phyloP scores from a whole-genome alignment of 2,113 vertebrate genomes.

The Onychostoma macrolepis region DNA sequence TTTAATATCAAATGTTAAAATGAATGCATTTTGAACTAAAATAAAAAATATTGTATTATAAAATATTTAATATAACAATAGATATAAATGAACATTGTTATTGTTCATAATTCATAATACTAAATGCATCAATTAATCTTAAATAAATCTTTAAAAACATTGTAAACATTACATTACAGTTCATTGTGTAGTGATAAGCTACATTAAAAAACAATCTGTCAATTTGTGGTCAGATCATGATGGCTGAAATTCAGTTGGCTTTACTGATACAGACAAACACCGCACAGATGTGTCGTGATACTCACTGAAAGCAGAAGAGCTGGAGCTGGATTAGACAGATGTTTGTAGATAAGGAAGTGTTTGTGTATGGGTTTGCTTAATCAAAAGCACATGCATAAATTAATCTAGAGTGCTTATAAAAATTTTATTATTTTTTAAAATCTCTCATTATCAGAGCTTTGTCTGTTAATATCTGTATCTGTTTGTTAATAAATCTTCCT shows the following conservation, averaged over 20 bases:
- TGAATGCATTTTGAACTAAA: not conserved
- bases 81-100: not conserved
- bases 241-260: not conserved
- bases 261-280: not conserved
- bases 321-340: not conserved
- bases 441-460: not conserved
- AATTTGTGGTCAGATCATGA: not conserved
- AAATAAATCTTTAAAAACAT: not conserved
- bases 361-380: not conserved
- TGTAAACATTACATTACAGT: too few relatives aligned
- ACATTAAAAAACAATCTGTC: not conserved
- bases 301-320: not conserved
- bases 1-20: not conserved
- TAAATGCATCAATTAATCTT: not conserved
- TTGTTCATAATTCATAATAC: not conserved
- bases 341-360: not conserved
- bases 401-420: not conserved
- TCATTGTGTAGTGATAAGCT: not conserved
- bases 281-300: not conserved
- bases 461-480: not conserved
- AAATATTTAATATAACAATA: not conserved
- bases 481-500: not conserved
- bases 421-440: too few relatives aligned
- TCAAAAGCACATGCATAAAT: not conserved
- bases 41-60: not conserved